A percentile compares a stretch with the other conserved stretches of the same genome.
phyloP scores from a whole-genome alignment of 2,797 vertebrate species.

The Pipistrellus nathusii region DNA sequence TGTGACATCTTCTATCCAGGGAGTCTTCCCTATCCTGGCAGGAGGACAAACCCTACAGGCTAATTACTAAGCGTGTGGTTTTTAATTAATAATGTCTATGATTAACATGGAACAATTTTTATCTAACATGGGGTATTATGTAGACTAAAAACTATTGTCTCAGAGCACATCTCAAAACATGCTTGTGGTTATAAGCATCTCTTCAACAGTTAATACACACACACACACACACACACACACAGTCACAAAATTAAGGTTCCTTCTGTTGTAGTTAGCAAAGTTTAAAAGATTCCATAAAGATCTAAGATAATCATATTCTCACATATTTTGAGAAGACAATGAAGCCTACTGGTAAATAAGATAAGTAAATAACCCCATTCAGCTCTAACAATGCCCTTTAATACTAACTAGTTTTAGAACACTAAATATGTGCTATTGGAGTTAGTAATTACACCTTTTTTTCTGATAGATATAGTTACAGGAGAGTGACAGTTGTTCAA shows the following conservation, averaged over 20 bases:
- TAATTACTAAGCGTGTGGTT: constrained; percentile 75
- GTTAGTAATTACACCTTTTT: constrained; percentile 47
- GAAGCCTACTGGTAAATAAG: background rate
- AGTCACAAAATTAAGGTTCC: constrained; percentile 24
- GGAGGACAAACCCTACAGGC: constrained; percentile 61
- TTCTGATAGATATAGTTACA: constrained; percentile 55
- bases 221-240: background rate
- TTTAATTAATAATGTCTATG: constrained; percentile 76
- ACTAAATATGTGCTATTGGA: constrained; percentile 37
- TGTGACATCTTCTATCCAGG: constrained; percentile 68
- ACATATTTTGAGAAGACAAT: background rate
- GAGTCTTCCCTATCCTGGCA: constrained; percentile 72
- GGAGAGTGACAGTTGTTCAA: constrained; percentile 69
- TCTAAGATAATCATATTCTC: background rate
- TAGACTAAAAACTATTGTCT: constrained; percentile 5
- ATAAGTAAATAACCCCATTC: background rate
- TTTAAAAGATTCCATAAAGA: background rate
- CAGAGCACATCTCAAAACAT: background rate
- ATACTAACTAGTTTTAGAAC: constrained; percentile 45
- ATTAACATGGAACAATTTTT: constrained; percentile 63
- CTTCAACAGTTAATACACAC: constrained; percentile 18
- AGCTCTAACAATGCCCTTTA: background rate
- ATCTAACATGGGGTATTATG: constrained; percentile 1
- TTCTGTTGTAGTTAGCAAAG: background rate
- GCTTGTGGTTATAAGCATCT: background rate